Evolutionary conservation across 92 coral and sea anemone genomes (phyloP).

Genomic region (Palythoa grandis): DNA sequence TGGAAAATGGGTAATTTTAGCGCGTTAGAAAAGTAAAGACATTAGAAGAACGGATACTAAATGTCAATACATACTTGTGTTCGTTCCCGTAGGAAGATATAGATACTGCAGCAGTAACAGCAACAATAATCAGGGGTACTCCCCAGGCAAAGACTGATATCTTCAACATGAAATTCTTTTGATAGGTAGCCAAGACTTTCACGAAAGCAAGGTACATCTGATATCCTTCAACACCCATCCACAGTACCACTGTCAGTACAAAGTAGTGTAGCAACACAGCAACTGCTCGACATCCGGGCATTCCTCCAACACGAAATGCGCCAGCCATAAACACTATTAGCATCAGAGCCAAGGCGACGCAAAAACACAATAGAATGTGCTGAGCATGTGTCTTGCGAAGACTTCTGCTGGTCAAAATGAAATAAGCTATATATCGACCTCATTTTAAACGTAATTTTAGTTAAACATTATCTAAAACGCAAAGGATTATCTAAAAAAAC

Average conservation of each 20-base stretch:
- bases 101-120: conserved; percentile 66
- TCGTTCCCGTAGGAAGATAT: conserved; percentile 63
- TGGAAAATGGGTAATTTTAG: neutral
- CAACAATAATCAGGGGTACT: conserved; percentile 75
- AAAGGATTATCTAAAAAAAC: too few relatives aligned
- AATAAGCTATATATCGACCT: neutral
- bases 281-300: conserved; percentile 71
- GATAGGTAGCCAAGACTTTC: conserved; percentile 88
- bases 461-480: too few relatives aligned
- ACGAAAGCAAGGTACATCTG: conserved; percentile 90
- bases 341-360: conserved; percentile 78
- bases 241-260: conserved; percentile 72
- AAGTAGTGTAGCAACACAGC: conserved; percentile 85
- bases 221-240: conserved; percentile 98
- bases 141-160: conserved; percentile 93
- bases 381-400: conserved; percentile 89
- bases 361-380: conserved; percentile 79
- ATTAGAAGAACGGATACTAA: neutral
- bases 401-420: conserved; percentile 54
- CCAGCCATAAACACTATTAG: conserved; percentile 86
- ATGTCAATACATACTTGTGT: conserved; percentile 54
- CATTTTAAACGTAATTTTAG: too few relatives aligned
- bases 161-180: conserved; percentile 84
- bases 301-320: conserved; percentile 59
- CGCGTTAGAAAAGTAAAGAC: neutral